phyloP scores from a whole-genome alignment of 2,797 vertebrate genomes.

The Pogonophryne albipinna region DNA sequence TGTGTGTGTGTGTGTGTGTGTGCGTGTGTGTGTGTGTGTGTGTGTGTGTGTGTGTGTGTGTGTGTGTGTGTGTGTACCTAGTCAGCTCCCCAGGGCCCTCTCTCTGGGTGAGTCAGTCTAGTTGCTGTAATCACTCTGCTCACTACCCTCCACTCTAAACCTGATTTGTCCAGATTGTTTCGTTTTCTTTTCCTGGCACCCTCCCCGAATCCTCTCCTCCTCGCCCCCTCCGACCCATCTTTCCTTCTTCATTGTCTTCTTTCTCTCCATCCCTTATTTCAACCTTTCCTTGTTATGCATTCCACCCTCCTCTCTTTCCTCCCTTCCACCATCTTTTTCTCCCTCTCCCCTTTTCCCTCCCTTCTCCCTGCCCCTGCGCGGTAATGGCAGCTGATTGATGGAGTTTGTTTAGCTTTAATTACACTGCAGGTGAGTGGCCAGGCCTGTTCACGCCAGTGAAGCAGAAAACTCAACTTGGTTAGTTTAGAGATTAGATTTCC shows the following conservation, averaged over 20 bases:
- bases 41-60: slow-evolving; percentile 12
- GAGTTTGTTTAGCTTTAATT: slow-evolving; percentile 90
- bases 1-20: slow-evolving; percentile 15
- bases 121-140: slow-evolving; percentile 84
- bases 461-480: slow-evolving; percentile 87
- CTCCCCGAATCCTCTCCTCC: slow-evolving; percentile 30
- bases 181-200: slow-evolving; percentile 55
- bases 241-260: slow-evolving; percentile 22
- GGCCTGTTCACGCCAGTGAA: slow-evolving; percentile 82
- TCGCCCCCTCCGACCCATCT: slow-evolving; percentile 39
- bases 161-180: slow-evolving; percentile 84
- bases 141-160: slow-evolving; percentile 79
- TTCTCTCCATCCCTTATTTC: slow-evolving; percentile 23
- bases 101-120: slow-evolving; percentile 80
- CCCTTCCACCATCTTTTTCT: slow-evolving; percentile 11
- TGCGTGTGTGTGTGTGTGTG: slow-evolving; percentile 36
- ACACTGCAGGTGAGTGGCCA: slow-evolving; percentile 86
- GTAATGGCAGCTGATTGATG: slow-evolving; percentile 88
- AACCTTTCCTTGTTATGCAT: not conserved
- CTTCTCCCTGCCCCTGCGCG: slow-evolving; percentile 33
- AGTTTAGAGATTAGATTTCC: slow-evolving; percentile 86
- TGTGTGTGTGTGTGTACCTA: slow-evolving; percentile 35
- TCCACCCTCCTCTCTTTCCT: slow-evolving; percentile 10
- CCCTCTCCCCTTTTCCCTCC: not conserved
- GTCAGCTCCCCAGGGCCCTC: slow-evolving; percentile 75